A percentile compares a stretch with the other conserved stretches of the same genome.
These are phyloP conservation scores for Hetaerina americana DNA, from an alignment of 1,140 invertebrate species.

Conservation along the genomic window DNA sequence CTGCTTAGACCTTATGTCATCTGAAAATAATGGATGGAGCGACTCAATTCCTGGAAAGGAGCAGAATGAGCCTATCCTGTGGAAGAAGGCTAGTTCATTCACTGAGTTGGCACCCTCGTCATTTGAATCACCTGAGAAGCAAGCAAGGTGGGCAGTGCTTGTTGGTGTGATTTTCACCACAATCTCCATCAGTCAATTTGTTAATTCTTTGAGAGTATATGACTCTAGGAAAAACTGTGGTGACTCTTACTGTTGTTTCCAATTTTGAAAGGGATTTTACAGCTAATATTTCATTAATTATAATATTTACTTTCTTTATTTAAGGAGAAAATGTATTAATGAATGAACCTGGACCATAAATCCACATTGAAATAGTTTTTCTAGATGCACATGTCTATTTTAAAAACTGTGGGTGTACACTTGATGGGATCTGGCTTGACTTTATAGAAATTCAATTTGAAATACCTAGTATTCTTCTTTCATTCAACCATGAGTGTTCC, in stretches of 20 bases:
- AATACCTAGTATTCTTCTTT: no score
- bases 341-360: no score
- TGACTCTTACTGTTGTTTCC: not conserved
- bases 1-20: constrained; percentile 31
- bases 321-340: no score
- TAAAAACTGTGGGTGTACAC: no score
- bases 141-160: constrained; percentile 38
- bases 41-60: constrained; percentile 15
- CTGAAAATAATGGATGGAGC: not conserved
- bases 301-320: no score
- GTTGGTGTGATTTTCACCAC: not conserved
- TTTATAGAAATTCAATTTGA: no score
- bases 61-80: constrained; percentile 43
- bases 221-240: not conserved
- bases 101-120: constrained; percentile 52
- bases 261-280: no score
- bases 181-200: not conserved
- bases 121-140: constrained; percentile 45
- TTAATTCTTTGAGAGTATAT: not conserved
- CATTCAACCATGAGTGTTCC: no score
- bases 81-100: constrained; percentile 62
- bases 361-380: no score
- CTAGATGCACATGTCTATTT: no score
- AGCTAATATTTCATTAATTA: no score
- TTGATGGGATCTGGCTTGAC: no score